Conservation (phyloP, 2,797 vertebrate species). For the Psittacula derbiana region DNA sequence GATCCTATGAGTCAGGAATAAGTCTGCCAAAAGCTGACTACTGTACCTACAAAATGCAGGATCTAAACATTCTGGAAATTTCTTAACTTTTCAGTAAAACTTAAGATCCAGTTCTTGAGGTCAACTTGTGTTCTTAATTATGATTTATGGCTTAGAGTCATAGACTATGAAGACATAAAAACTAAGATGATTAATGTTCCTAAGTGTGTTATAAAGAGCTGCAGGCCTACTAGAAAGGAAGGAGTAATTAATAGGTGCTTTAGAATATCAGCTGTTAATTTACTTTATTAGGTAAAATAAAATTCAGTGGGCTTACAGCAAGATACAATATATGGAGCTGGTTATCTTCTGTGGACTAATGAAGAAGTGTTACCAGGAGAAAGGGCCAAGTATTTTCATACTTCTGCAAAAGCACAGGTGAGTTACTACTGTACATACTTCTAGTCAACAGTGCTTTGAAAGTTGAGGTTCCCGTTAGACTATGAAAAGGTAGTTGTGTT, state of each 20-base stretch:
- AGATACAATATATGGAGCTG: neutral
- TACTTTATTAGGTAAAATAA: neutral
- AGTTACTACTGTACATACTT: neutral
- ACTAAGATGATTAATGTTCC: neutral
- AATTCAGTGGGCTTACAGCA: neutral
- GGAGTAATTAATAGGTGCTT: neutral
- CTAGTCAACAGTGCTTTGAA: neutral
- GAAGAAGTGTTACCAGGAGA: neutral
- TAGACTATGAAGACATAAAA: neutral
- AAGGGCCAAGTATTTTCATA: neutral
- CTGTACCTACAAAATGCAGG: neutral
- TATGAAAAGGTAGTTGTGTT: neutral
- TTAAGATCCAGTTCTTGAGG: neutral
- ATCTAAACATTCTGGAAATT: neutral
- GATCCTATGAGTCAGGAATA: neutral
- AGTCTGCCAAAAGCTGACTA: neutral
- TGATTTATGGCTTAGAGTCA: neutral
- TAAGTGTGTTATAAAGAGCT: neutral
- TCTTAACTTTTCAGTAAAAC: neutral
- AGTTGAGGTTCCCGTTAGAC: neutral
- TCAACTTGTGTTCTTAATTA: neutral
- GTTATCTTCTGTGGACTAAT: accelerated
- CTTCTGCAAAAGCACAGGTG: neutral
- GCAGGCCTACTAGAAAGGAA: neutral
- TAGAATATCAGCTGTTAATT: neutral